Evolutionary conservation across 2,888 invertebrate species (phyloP), one percentile per base, ranked within the genome.

Genomic region (Dryomyza anilis): DNA sequence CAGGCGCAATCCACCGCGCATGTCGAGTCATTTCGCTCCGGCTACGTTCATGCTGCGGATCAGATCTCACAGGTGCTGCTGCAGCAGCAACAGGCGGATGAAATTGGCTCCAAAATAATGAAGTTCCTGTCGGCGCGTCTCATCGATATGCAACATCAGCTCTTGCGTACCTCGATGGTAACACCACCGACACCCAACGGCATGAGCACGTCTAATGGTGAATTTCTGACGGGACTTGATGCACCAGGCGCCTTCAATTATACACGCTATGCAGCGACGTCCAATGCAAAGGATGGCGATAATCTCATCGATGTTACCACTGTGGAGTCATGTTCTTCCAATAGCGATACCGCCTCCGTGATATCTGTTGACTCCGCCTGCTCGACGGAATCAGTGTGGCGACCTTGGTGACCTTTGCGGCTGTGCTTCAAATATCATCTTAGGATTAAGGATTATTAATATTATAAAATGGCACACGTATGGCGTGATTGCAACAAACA

Each of bases 11-110:
- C 66, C 89, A 90, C 74, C 30, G 78, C 80, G 87, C 91, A 81
- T 74, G 89, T 91, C 53, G 94, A 95, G 81, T 88, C 93, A 74
- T 95, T 94, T 86, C 88, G 93, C 68, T 93, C 93, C 65, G 95
- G 94, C 68, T 95, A 93, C 85, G 93, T 93, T 61, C 93, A 93
- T 78, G 94, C 94, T 76, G 94, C 94, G 72, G 92, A 93, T 81
- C 94, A 94, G 85, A 94, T 95, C 67, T 93, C 93, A 67, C 88
- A 93, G 73, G 93, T 94, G 77, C 82, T 95, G 91, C 91, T 57
- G 87, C 92, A 71, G 89, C 92, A 69, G 91, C 94, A 66, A 91
- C 78, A 80, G 68, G 76, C 79, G 30, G 80, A 79, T 72, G 80
- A 80, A 67, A 74, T 80, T 68, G 78, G 79, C 43, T 75, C 76